phyloP scores from a whole-genome alignment of 2,888 invertebrate genomes.

The Hedychridium roseum region DNA sequence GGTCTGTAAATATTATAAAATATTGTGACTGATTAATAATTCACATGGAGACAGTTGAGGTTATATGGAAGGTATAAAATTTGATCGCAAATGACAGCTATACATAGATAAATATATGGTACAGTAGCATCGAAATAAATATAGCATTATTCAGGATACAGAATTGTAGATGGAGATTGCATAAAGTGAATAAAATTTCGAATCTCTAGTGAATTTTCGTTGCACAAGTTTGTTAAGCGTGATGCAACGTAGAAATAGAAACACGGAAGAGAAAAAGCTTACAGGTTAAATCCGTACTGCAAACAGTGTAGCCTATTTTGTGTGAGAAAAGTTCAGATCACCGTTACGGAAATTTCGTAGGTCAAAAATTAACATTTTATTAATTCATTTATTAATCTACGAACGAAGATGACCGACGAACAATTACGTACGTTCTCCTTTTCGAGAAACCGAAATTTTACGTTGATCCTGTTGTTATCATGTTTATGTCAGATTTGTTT shows the following conservation, averaged over 20 bases:
- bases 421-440: constrained; percentile 26
- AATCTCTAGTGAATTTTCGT: constrained; percentile 24
- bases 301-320: constrained; percentile 33
- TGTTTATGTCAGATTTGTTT: too few relatives aligned
- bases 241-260: constrained; percentile 21
- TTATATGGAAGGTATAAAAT: too few relatives aligned
- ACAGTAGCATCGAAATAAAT: too few relatives aligned
- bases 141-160: too few relatives aligned
- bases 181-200: background rate
- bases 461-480: too few relatives aligned
- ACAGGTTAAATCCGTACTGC: too few relatives aligned
- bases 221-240: constrained; percentile 22
- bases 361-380: background rate
- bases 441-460: background rate
- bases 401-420: constrained; percentile 27
- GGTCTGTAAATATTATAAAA: too few relatives aligned
- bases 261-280: constrained; percentile 10
- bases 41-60: too few relatives aligned
- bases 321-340: constrained; percentile 13
- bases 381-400: constrained; percentile 1
- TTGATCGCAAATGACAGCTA: too few relatives aligned
- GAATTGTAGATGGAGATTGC: too few relatives aligned
- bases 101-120: too few relatives aligned
- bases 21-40: too few relatives aligned
- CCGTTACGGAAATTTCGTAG: background rate